Evolutionary conservation across 2,797 vertebrate species (phyloP), one percentile per base, ranked within the genome.

Genomic region (Fratercula arctica): DNA sequence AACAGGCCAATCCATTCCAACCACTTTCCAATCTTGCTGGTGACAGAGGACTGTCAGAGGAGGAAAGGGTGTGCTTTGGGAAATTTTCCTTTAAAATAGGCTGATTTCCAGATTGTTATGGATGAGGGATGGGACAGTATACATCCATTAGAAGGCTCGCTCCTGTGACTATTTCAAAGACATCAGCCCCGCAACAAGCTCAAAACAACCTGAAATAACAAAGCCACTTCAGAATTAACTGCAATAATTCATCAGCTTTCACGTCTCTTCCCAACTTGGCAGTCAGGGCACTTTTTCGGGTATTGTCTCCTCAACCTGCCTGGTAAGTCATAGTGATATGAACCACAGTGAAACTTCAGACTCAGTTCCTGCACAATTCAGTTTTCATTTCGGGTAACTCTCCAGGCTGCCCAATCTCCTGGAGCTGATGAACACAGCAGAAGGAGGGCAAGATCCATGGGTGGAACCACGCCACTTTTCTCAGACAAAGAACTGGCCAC

Each of bases 401-500:
- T 64, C 21, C 1, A 4, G 37, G 45, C 84, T 61, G 39, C 76
- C 76, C 50, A 29, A 0, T 35, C 60, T 91, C 5, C 0, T 60
- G 46, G 60, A 86, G 80, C 19, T 77, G 72, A 83, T 15, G 85
- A 89, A 76, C 31, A 31, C 39, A 66, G 61, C 68, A 69, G 76
- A 69, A 96, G 46, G 54, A 95, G 41, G 54, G 53, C 4, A 51
- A 88, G 70, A 89, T 77, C 78, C 81, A 72, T 67, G 39, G 89
- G 67, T 94, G 83, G 89, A 95, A 93, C 88, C 48, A 53, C 0
- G 0, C 37, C 61, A 59, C 77, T 95, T 78, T 94, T 87, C 67
- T 88, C 78, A 96, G 86, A 94, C 90, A 93, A 94, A 95, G 89
- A 87, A 72, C 73, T 78, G 81, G 75, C 96, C 85, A 81, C 10